These are phyloP conservation scores for Aplocera efformata DNA, from an alignment of 2,888 invertebrate genomes.

Conservation along the genomic window DNA sequence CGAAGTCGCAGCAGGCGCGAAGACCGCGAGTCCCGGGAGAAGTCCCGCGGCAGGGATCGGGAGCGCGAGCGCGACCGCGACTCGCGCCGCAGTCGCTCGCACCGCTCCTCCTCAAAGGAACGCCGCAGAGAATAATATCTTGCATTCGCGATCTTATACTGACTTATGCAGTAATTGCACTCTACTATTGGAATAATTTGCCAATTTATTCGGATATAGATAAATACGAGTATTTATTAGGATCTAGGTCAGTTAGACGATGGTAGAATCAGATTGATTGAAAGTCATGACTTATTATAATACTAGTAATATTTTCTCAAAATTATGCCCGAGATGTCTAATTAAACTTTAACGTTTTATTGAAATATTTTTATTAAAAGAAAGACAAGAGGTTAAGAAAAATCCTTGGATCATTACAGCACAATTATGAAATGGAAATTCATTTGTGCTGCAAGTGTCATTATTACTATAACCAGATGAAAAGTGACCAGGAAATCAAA, in stretches of 20 bases:
- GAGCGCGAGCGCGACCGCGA: conserved; percentile 52
- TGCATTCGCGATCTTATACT: conserved; percentile 3
- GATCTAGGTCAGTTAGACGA: conserved; percentile 1
- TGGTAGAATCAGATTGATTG: too few species aligned
- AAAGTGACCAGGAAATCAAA: too few species aligned
- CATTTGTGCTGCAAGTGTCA: too few species aligned
- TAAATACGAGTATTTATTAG: conserved; percentile 12
- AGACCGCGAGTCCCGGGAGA: conserved; percentile 29
- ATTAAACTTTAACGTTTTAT: too few species aligned
- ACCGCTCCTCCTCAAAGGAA: conserved; percentile 63
- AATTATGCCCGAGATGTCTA: too few species aligned
- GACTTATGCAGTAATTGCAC: neutral
- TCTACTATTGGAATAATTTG: conserved; percentile 1
- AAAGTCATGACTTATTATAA: too few species aligned
- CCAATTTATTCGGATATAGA: neutral
- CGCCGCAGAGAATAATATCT: conserved; percentile 56
- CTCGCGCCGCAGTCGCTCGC: conserved; percentile 60
- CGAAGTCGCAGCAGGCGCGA: conserved; percentile 57
- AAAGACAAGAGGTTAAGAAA: too few species aligned
- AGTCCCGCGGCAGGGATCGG: conserved; percentile 54
- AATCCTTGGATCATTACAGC: too few species aligned
- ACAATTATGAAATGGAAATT: too few species aligned
- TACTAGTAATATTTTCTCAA: too few species aligned
- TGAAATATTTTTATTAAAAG: too few species aligned
- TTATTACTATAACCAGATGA: too few species aligned